Evolutionary conservation across 2,113 vertebrate species (phyloP).

Genomic region (Charadrius vociferus): DNA sequence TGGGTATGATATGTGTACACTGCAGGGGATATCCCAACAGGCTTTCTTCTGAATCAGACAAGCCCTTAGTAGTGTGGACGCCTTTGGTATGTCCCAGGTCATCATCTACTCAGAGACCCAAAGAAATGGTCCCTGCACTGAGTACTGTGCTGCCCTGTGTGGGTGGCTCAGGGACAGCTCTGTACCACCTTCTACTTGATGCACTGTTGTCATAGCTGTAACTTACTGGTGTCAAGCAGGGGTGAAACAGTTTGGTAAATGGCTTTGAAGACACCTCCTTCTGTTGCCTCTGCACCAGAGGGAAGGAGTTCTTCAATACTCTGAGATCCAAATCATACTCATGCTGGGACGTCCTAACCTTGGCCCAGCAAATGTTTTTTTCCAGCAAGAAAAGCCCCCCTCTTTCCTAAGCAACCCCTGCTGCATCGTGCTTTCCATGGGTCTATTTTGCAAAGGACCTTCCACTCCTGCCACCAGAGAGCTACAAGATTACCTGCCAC

Average conservation of each 20-base stretch:
- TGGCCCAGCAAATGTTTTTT: neutral
- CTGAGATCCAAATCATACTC: neutral
- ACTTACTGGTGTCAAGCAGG: neutral
- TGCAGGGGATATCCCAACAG: neutral
- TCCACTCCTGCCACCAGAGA: neutral
- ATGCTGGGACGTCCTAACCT: rapidly evolving
- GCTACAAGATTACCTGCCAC: neutral
- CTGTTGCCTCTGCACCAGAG: neutral
- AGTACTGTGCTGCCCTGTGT: neutral
- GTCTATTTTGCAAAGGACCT: neutral
- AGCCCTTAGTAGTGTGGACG: neutral
- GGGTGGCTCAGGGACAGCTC: neutral
- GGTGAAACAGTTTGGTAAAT: neutral
- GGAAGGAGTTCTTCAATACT: neutral
- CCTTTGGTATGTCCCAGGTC: neutral
- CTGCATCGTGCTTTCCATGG: neutral
- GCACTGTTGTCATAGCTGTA: neutral
- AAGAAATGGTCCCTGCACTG: neutral
- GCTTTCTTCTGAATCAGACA: neutral
- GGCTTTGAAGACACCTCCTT: neutral
- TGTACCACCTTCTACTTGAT: neutral
- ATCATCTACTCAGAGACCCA: neutral
- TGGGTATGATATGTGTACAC: neutral
- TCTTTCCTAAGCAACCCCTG: neutral
- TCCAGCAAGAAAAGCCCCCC: neutral